These are phyloP conservation scores for Tineola bisselliella DNA, from an alignment of 2,888 invertebrate genomes.

Conservation along the genomic window DNA sequence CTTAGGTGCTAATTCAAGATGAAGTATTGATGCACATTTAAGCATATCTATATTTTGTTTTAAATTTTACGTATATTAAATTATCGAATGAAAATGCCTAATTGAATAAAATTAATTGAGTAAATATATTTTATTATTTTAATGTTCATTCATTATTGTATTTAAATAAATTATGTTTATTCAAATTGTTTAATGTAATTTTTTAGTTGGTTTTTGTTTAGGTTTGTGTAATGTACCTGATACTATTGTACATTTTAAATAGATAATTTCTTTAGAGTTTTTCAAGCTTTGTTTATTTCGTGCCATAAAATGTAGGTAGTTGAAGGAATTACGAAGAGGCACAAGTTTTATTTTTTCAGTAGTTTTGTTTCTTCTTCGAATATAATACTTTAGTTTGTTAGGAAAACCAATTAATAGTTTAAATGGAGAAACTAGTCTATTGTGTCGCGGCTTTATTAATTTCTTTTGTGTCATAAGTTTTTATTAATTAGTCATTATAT, in stretches of 20 bases:
- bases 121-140: background rate
- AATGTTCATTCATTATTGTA: background rate
- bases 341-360: background rate
- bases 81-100: background rate
- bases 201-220: background rate
- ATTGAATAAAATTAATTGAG: background rate
- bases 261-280: background rate
- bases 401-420: background rate
- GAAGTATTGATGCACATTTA: conserved; percentile 26
- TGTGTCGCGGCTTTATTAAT: background rate
- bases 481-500: too few species aligned
- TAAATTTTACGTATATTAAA: background rate
- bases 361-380: background rate
- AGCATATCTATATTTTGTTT: conserved; percentile 8
- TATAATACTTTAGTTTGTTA: background rate
- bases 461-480: background rate
- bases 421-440: background rate
- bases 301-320: background rate
- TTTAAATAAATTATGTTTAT: too few species aligned
- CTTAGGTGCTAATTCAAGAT: conserved; percentile 48
- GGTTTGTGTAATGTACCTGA: conserved; percentile 2
- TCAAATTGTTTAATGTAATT: too few species aligned
- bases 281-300: background rate
- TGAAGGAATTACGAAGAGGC: background rate
- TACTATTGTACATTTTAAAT: background rate